Base-by-base conservation (phyloP, 2,888 invertebrate species). In the Eupsilia transversa region DNA sequence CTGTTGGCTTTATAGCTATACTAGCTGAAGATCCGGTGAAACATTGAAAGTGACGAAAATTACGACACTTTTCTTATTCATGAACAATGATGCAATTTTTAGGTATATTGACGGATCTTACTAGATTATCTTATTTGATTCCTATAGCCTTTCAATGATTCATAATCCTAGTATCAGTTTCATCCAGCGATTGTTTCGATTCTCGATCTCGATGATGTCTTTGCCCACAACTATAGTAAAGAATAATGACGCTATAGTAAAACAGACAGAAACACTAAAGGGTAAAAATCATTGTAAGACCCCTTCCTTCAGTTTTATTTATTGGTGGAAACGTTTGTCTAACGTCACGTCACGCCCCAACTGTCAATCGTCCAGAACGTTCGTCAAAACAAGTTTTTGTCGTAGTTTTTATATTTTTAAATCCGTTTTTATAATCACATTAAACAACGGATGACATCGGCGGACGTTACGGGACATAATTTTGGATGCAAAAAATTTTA, bases 391-490 rank as follows among this genome's bases (percentile, higher is more conserved):
- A 82, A 70, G 27, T 83, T 86, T 88, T 86, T 84, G 70, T 64
- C n/a, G 27, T 63, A 59, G 46, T 61, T n/a, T n/a, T n/a, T 63
- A 56, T 75, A 49, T 79, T 79, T 81, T 68, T 63, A 35, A 74
- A 67, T 79, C 68, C 63, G 72, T 83, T 86, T 87, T 86, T 86
- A 84, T 71, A 64, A 75, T 80, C 79, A 77, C 71, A 77, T 83
- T 74, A 86, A 88, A 89, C 88, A 87, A 86, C 86, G 77, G 86
- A 87, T 88, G 89, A 87, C 90, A 89, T 87, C 88, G 80, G 68
- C 83, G 87, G 89, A 88, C 88, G 92, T 93, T 90, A 90, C 92
- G 93, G 90, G 72, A 84, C 85, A 82, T 89, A 89, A 84, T 80
- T 90, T 76, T 82, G 81, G 78, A 84, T 87, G 84, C 87, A 91